These are phyloP conservation scores for Lapara coniferarum DNA, from an alignment of 2,888 invertebrate species.

Conservation along the genomic window DNA sequence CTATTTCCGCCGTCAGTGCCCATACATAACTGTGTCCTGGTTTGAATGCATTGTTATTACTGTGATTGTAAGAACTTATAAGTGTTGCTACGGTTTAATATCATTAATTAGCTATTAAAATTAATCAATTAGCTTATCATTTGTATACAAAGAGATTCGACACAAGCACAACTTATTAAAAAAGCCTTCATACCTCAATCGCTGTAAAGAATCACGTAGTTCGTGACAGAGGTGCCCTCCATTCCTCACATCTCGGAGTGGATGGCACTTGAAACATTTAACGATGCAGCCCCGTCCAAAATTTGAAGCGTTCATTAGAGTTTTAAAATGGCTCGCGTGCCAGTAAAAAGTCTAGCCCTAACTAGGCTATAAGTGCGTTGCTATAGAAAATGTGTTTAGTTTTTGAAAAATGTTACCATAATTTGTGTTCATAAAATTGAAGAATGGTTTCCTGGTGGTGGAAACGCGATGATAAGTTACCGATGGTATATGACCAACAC, in stretches of 20 bases:
- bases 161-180: not conserved
- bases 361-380: not conserved
- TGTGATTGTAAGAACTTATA: too few relatives aligned
- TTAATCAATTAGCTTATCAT: not conserved
- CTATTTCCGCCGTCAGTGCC: too few relatives aligned
- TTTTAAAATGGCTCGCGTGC: slow-evolving; percentile 37
- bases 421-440: too few relatives aligned
- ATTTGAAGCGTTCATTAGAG: slow-evolving; percentile 46
- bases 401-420: not conserved
- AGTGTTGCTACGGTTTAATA: too few relatives aligned
- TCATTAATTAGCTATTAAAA: too few relatives aligned
- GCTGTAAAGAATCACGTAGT: not conserved
- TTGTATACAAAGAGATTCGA: too few relatives aligned
- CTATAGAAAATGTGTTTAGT: not conserved
- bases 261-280: slow-evolving; percentile 50
- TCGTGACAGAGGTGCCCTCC: slow-evolving; percentile 7
- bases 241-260: slow-evolving; percentile 5
- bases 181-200: not conserved
- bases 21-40: too few relatives aligned
- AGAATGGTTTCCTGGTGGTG: too few relatives aligned
- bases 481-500: too few relatives aligned
- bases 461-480: too few relatives aligned
- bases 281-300: slow-evolving; percentile 40
- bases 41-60: too few relatives aligned
- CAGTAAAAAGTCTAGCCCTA: slow-evolving; percentile 23